Evolutionary conservation across 2,888 invertebrate species (phyloP), one percentile per base, ranked within the genome.

Genomic region (Cryptophagus acutangulus): DNA sequence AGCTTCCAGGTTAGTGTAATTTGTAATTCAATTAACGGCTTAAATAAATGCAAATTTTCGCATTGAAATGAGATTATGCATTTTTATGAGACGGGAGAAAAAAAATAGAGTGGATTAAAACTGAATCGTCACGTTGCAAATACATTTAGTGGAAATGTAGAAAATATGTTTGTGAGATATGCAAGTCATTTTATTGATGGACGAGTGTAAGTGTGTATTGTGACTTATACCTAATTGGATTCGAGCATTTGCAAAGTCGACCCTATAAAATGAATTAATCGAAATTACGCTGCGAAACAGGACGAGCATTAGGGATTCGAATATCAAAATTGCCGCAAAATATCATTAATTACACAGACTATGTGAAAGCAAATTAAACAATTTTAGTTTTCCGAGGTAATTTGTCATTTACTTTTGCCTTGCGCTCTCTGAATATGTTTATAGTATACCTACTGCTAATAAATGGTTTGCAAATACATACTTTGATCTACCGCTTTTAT

Each of bases 211-310:
- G n/a, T n/a, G 26, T 15, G 15, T 57, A 61, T 62, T 65, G 61
- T 64, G 66, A 66, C 65, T 66, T 61, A 57, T 58, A 57, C 57
- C 63, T 66, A 66, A 66, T 66, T 66, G 65, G 65, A 64, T 63
- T 61, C 54, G 56, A 55, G 58, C 54, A 56, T 51, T 54, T 30
- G 51, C 50, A 53, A 52, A 55, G 56, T 54, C n/a, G n/a, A n/a
- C 54, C 53, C 56, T 52, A 53, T 50, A 59, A 62, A 63, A 64
- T 62, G 62, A 63, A 65, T 65, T 63, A 63, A 61, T 60, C 54
- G 55, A 57, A 58, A 49, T 55, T 52, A 54, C 59, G 58, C 52
- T 53, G 62, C 60, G 61, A 59, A 41, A 41, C 46, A 45, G 47
- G 47, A 38, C 35, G 51, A 57, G 53, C 51, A 55, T 56, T 57